Percentiles rank a stretch among this genome's conserved stretches.
These are phyloP conservation scores for Drosophila tanythrix DNA, from an alignment of 2,888 invertebrate species.

Conservation along the genomic window DNA sequence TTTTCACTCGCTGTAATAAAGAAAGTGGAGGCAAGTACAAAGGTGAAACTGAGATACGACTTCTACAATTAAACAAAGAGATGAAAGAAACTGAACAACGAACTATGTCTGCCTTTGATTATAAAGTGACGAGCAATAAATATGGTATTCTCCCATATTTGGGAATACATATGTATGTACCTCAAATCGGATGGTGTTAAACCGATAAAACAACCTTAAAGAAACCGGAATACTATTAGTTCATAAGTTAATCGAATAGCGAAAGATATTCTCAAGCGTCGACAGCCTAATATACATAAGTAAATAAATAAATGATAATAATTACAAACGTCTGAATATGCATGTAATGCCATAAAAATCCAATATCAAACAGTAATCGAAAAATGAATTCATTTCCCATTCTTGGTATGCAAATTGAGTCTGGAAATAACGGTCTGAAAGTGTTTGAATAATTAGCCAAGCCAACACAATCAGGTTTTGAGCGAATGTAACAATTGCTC, in stretches of 20 bases:
- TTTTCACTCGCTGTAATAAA: slow-evolving; percentile 31
- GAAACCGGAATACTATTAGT: background rate
- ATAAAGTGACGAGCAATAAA: background rate
- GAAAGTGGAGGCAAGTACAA: slow-evolving; percentile 42
- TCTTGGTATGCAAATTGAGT: slow-evolving; percentile 25
- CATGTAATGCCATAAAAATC: background rate
- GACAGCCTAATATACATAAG: background rate
- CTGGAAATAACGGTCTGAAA: slow-evolving; percentile 21
- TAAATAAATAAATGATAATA: background rate
- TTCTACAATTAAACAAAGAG: slow-evolving; percentile 17
- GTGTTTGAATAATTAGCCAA: slow-evolving; percentile 40
- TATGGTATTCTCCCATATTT: background rate
- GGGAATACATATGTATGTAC: background rate
- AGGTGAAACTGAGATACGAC: slow-evolving; percentile 28
- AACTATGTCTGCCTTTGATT: background rate
- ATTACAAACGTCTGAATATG: background rate
- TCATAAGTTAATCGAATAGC: background rate
- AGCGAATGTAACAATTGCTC: slow-evolving; percentile 20
- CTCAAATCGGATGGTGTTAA: background rate
- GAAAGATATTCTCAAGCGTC: background rate
- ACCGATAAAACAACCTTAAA: background rate
- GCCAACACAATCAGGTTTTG: slow-evolving; percentile 21
- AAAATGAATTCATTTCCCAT: background rate
- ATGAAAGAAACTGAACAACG: slow-evolving; percentile 5
- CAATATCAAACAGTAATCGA: background rate